A percentile compares a stretch with the other conserved stretches of the same genome.
Evolutionary conservation across 2,797 vertebrate species (phyloP).

Genomic region (Dendrocincla tyrannina): DNA sequence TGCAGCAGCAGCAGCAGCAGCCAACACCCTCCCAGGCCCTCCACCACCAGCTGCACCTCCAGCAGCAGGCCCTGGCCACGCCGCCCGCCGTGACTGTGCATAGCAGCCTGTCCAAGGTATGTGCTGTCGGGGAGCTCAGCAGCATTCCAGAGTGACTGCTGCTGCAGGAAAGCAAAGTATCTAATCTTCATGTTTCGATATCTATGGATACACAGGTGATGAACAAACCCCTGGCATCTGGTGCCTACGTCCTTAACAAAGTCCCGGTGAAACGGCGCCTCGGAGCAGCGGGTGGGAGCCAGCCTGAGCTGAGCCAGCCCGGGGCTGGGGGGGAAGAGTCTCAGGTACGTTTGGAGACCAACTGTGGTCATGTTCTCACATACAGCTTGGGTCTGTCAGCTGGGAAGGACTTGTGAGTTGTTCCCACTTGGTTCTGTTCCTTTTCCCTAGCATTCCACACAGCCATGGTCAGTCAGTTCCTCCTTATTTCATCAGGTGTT

Average conservation of each 20-base stretch:
- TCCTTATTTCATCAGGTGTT: background rate
- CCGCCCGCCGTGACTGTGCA: constrained; percentile 58
- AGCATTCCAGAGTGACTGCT: background rate
- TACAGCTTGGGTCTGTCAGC: background rate
- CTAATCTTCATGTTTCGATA: background rate
- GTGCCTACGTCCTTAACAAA: constrained; percentile 94
- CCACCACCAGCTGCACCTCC: constrained; percentile 74
- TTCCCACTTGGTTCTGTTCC: background rate
- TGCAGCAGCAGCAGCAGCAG: constrained; percentile 70
- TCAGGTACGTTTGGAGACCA: constrained; percentile 61
- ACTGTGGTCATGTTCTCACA: accelerated
- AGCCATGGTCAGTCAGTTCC: background rate
- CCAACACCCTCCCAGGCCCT: constrained; percentile 4
- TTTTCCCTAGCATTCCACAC: background rate
- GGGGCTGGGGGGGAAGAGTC: constrained; percentile 75
- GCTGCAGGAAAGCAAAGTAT: background rate
- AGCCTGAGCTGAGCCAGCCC: constrained; percentile 77
- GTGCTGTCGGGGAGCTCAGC: accelerated
- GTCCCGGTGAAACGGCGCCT: constrained; percentile 85
- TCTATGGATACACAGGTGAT: constrained; percentile 75
- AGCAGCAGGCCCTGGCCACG: constrained; percentile 64
- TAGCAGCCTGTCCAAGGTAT: constrained; percentile 76
- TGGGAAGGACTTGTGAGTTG: background rate
- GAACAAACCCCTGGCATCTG: constrained; percentile 84
- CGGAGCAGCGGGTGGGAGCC: constrained; percentile 72